These are phyloP conservation scores for Dolichotis patagonum DNA, from an alignment of 2,113 vertebrate genomes.

Conservation along the genomic window DNA sequence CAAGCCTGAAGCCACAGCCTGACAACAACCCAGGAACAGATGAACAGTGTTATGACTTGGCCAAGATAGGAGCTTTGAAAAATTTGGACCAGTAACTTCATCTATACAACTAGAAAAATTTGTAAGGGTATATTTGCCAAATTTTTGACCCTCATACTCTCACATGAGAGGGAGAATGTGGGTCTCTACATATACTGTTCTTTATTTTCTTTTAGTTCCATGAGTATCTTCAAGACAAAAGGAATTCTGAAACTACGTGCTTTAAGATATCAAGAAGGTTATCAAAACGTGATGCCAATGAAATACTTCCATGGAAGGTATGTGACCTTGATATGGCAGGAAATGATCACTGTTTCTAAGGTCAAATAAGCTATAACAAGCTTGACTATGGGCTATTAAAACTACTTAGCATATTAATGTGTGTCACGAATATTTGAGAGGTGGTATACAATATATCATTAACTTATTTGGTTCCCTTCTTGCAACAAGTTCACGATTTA, in stretches of 20 bases:
- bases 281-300: constrained; percentile 89
- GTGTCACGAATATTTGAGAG: neutral
- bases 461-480: neutral
- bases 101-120: neutral
- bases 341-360: constrained; percentile 82
- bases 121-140: neutral
- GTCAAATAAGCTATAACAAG: neutral
- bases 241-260: neutral
- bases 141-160: neutral
- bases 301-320: constrained; percentile 98
- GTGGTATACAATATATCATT: neutral
- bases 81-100: neutral
- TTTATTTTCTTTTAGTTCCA: neutral
- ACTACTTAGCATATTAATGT: neutral
- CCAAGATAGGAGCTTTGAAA: neutral
- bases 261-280: neutral
- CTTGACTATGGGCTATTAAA: neutral
- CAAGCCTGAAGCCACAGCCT: neutral
- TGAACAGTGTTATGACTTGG: neutral
- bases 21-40: too few relatives aligned
- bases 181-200: neutral
- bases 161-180: neutral
- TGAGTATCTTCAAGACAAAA: neutral
- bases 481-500: neutral
- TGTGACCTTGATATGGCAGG: constrained; percentile 94